phyloP scores from a whole-genome alignment of 2,113 vertebrate species.

The Psammodynastes pulverulentus region DNA sequence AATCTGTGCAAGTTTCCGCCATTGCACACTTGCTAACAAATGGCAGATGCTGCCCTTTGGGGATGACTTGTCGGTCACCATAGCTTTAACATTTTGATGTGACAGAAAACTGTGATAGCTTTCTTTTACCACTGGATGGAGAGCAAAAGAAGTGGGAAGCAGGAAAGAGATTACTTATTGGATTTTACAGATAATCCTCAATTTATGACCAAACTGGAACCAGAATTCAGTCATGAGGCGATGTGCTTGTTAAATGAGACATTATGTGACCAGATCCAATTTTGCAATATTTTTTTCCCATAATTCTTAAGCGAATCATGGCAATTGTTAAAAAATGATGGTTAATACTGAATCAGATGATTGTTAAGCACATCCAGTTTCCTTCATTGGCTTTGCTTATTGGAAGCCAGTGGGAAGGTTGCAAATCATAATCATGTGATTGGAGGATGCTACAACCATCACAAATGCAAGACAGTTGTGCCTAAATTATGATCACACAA shows the following conservation, averaged over 20 bases:
- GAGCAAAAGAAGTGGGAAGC: not conserved
- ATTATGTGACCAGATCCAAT: not conserved
- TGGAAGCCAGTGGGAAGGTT: not conserved
- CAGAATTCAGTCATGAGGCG: not conserved
- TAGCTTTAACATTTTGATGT: not conserved
- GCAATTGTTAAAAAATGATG: not conserved
- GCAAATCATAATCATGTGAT: not conserved
- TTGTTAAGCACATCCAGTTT: not conserved
- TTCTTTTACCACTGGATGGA: not conserved
- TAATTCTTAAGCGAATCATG: not conserved
- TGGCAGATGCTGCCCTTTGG: not conserved
- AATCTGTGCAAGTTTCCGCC: not conserved
- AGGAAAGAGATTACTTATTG: not conserved
- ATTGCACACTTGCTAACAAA: not conserved
- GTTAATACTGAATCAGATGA: not conserved
- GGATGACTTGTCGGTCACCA: not conserved
- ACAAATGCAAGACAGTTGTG: not conserved
- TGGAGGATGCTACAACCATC: not conserved
- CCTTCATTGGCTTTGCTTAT: not conserved
- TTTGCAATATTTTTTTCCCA: not conserved
- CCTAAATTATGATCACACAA: not conserved
- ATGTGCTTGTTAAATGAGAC: not conserved
- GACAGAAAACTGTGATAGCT: not conserved
- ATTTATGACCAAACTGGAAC: not conserved
- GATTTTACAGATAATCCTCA: not conserved